Percentiles rank a stretch among this genome's conserved stretches.
phyloP scores from a whole-genome alignment of 1,140 invertebrate genomes.

The Sitobion miscanthi region DNA sequence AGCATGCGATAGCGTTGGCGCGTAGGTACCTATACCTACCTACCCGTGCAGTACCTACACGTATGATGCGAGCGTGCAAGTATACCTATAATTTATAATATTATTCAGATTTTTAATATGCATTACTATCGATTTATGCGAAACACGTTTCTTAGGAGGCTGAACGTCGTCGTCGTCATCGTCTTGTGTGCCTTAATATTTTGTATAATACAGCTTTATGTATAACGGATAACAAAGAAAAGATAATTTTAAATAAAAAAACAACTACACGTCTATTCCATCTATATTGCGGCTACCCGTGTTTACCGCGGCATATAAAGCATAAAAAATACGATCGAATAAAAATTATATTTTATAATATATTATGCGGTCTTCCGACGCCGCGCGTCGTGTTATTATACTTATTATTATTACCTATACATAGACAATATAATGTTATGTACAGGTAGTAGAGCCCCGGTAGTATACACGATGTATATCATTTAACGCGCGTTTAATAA shows the following conservation, averaged over 20 bases:
- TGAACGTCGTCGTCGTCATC: not conserved
- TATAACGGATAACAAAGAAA: not conserved
- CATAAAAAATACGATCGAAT: not conserved
- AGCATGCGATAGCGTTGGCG: not conserved
- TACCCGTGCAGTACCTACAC: not conserved
- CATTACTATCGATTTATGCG: conserved; percentile 1
- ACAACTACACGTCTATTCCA: not conserved
- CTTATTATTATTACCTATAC: not conserved
- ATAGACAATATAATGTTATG: not conserved
- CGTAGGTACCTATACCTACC: not conserved
- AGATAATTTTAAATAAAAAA: not conserved
- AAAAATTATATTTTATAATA: not conserved
- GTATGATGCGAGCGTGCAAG: not conserved
- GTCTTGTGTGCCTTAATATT: not conserved
- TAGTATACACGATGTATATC: not conserved
- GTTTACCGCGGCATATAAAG: not conserved
- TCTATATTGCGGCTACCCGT: not conserved
- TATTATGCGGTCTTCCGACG: not conserved
- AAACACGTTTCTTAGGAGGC: conserved; percentile 14
- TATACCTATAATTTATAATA: not conserved
- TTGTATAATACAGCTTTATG: not conserved
- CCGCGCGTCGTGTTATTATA: not conserved
- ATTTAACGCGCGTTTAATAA: conserved; percentile 1
- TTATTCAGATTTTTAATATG: conserved; percentile 30
- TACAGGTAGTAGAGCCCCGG: not conserved